Evolutionary conservation across 2,888 invertebrate genomes (phyloP).

Genomic region (Caenorhabditis becei): DNA sequence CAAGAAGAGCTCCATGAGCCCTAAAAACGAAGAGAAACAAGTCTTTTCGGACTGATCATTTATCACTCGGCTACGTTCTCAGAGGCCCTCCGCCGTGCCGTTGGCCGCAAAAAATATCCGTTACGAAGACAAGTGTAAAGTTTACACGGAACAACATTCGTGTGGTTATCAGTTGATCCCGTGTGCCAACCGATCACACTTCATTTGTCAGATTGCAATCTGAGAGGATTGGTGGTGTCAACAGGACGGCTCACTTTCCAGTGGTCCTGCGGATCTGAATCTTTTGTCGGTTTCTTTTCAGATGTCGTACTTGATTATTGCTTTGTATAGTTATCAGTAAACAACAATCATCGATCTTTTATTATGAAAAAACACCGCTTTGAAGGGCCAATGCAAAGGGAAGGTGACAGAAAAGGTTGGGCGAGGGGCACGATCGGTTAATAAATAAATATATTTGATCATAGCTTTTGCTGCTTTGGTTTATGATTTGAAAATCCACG

Average conservation of each 20-base stretch:
- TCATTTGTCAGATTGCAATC: too few relatives aligned
- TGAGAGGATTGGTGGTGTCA: too few relatives aligned
- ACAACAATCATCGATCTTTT: conserved; percentile 11
- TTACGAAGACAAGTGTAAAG: conserved; percentile 28
- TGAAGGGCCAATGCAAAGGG: not conserved
- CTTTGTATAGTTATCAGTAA: too few relatives aligned
- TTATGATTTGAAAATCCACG: conserved; percentile 12
- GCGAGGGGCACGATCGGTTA: conserved; percentile 16
- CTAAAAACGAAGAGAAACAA: too few relatives aligned
- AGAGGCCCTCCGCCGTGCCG: not conserved
- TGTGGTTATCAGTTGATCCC: conserved; percentile 51
- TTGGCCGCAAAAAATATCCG: conserved; percentile 6
- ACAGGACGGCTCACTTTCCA: too few relatives aligned
- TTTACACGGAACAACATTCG: conserved; percentile 43
- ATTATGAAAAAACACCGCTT: conserved; percentile 12
- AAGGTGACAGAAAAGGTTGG: conserved; percentile 1
- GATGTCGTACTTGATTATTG: too few relatives aligned
- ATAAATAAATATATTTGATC: conserved; percentile 35
- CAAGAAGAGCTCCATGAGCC: too few relatives aligned
- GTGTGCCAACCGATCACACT: conserved; percentile 14
- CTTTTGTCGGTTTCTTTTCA: too few relatives aligned
- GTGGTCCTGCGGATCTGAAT: too few relatives aligned
- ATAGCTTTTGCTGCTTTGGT: conserved; percentile 9
- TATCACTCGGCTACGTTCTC: conserved; percentile 15
- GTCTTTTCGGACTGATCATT: too few relatives aligned